These are phyloP conservation scores for Neomorphus geoffroyi DNA, from an alignment of 2,797 vertebrate species.

Conservation along the genomic window DNA sequence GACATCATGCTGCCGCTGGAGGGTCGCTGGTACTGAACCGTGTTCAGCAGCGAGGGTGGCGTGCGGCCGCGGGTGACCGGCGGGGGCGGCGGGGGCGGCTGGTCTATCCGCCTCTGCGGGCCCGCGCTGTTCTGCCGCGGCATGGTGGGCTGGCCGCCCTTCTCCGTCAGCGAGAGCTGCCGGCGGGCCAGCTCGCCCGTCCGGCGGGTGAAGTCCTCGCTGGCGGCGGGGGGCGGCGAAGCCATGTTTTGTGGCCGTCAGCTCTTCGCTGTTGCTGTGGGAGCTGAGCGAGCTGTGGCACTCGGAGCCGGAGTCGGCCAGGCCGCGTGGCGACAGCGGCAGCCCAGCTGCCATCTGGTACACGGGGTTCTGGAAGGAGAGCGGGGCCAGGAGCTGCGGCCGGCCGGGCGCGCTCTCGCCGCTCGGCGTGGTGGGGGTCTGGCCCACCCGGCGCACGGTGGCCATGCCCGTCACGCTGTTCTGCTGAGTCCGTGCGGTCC, in stretches of 20 bases:
- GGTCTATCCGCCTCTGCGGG: constrained; percentile 93
- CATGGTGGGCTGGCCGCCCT: constrained; percentile 85
- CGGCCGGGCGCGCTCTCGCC: constrained; percentile 84
- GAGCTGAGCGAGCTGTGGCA: constrained; percentile 98
- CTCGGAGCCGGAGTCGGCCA: constrained; percentile 94
- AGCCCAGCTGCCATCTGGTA: constrained; percentile 98
- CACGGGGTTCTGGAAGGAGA: constrained; percentile 99
- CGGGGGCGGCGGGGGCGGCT: constrained; percentile 87
- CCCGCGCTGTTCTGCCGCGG: constrained; percentile 94
- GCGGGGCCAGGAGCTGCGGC: constrained; percentile 91
- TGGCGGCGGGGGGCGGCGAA: constrained; percentile 81
- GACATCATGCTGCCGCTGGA: constrained; percentile 91
- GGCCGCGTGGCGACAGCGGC: constrained; percentile 89
- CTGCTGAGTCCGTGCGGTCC: constrained; percentile 86
- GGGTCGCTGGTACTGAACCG: constrained; percentile 88
- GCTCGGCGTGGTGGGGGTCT: constrained; percentile 80
- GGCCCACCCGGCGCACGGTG: constrained; percentile 84
- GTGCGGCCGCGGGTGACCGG: constrained; percentile 88
- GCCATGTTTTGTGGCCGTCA: constrained; percentile 79
- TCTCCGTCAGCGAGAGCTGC: constrained; percentile 90
- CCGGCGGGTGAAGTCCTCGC: constrained; percentile 87
- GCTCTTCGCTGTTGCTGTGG: constrained; percentile 97
- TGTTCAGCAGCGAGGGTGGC: constrained; percentile 86
- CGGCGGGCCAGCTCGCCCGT: constrained; percentile 89
- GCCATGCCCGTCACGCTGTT: constrained; percentile 79